phyloP scores from a whole-genome alignment of 2,888 invertebrate genomes.

The Tetranychus truncatus region DNA sequence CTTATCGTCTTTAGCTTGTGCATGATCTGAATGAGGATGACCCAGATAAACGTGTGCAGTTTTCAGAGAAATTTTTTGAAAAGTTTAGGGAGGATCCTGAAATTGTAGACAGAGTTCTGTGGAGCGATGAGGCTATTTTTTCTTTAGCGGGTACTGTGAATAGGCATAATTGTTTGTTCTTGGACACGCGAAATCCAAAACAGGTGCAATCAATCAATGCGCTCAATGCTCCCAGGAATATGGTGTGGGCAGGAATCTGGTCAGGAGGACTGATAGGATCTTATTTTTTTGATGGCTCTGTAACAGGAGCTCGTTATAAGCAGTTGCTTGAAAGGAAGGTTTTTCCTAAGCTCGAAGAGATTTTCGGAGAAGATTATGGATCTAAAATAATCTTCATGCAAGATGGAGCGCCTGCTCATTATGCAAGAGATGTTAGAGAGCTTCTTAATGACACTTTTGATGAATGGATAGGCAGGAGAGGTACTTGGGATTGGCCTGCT shows the following conservation, averaged over 20 bases:
- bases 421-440: not conserved
- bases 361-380: no score
- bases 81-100: no score
- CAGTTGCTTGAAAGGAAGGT: not conserved
- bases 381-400: not conserved
- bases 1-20: no score
- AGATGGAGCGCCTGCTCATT: slow-evolving; percentile 3
- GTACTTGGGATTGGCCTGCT: not conserved
- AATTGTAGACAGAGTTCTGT: no score
- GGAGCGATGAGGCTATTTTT: no score
- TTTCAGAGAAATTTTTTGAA: no score
- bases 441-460: not conserved
- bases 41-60: no score
- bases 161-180: no score
- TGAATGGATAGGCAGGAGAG: not conserved
- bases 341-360: not conserved
- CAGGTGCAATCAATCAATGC: no score
- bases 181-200: no score
- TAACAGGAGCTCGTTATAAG: not conserved
- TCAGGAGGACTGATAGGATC: not conserved
- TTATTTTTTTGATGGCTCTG: not conserved
- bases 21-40: no score
- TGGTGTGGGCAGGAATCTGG: slow-evolving; percentile 1
- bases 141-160: no score
- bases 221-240: not conserved